Percentiles rank a stretch among this genome's conserved stretches.
These are phyloP conservation scores for Yoshiicerus persimilis DNA, from an alignment of 1,140 invertebrate genomes.

Conservation along the genomic window DNA sequence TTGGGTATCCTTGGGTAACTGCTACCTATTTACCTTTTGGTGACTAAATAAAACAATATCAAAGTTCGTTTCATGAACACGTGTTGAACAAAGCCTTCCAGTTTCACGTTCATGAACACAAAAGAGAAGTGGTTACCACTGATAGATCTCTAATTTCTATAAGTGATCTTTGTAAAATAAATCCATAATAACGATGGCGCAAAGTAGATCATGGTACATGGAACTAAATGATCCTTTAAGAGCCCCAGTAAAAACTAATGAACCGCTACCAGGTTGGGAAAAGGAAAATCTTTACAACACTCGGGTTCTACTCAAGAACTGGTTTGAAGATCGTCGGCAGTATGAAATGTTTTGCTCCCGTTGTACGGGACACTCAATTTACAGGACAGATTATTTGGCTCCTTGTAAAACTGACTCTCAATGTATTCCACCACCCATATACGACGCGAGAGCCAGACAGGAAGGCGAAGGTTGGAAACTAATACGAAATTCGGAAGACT, in stretches of 20 bases:
- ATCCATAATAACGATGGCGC: background rate
- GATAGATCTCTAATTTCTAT: too few relatives aligned
- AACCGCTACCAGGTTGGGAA: background rate
- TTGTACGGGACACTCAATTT: slow-evolving; percentile 38
- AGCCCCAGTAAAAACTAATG: background rate
- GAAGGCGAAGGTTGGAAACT: slow-evolving; percentile 26
- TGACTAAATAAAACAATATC: too few relatives aligned
- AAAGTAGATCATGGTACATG: background rate
- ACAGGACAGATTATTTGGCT: slow-evolving; percentile 29
- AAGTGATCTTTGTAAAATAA: background rate
- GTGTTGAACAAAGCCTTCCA: too few relatives aligned
- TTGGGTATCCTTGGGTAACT: background rate
- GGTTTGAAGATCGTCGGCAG: slow-evolving; percentile 45
- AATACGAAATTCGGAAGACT: slow-evolving; percentile 35
- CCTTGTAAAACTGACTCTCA: background rate
- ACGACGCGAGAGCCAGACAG: background rate
- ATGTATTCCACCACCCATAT: slow-evolving; percentile 8
- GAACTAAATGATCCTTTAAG: background rate
- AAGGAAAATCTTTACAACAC: slow-evolving; percentile 7
- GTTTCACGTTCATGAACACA: too few relatives aligned
- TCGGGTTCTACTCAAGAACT: slow-evolving; percentile 32
- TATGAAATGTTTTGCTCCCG: slow-evolving; percentile 35
- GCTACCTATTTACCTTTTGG: background rate
- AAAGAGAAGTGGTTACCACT: too few relatives aligned
- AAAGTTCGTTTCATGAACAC: too few relatives aligned